phyloP scores from a whole-genome alignment of 2,797 vertebrate genomes.

The Lacerta bilineata region DNA sequence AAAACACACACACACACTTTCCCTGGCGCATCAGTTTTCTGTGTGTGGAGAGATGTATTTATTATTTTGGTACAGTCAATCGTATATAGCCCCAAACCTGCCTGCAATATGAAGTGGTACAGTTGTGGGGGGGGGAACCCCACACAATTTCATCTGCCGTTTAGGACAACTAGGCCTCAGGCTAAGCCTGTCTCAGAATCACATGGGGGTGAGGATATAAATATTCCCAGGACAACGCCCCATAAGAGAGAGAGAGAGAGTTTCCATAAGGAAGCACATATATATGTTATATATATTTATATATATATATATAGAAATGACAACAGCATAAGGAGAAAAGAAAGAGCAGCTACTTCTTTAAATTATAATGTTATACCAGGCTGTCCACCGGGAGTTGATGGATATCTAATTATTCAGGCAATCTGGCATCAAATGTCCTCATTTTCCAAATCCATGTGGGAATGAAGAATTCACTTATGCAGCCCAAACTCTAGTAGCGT shows the following conservation, averaged over 20 bases:
- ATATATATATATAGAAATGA: background rate
- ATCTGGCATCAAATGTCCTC: constrained; percentile 76
- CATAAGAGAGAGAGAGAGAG: too few species aligned
- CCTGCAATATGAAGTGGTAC: too few species aligned
- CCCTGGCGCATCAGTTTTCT: background rate
- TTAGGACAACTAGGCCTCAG: background rate
- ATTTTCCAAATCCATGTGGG: constrained; percentile 71
- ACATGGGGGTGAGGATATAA: accelerated
- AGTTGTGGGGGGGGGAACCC: too few species aligned
- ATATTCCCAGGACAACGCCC: background rate
- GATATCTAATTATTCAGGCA: constrained; percentile 78
- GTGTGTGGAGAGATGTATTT: background rate
- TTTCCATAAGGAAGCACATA: too few species aligned
- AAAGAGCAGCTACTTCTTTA: constrained; percentile 54
- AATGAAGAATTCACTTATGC: constrained; percentile 72
- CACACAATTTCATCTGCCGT: background rate
- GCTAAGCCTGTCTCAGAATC: background rate
- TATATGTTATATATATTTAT: too few species aligned
- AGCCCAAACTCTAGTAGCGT: constrained; percentile 67
- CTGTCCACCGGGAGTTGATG: constrained; percentile 68
- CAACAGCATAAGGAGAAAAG: constrained; percentile 12
- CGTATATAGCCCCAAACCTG: too few species aligned
- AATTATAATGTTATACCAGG: constrained; percentile 69
- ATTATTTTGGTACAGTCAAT: background rate
- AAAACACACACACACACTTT: too few species aligned